Conservation (phyloP, 1,140 invertebrate genomes). For the Paracyclopina nana region DNA sequence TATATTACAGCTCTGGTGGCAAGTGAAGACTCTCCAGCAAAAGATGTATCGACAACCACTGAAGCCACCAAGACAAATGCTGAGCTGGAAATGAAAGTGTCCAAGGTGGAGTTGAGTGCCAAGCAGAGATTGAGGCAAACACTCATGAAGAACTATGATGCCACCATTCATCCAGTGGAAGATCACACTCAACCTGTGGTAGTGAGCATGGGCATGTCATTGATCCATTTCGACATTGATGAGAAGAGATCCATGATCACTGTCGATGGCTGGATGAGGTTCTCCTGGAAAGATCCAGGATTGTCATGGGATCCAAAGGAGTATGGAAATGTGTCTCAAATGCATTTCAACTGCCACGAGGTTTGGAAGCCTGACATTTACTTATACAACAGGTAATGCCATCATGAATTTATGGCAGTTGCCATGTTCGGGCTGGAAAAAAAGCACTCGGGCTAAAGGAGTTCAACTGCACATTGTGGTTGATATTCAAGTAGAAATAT, state of each 20-base stretch:
- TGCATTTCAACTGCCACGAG: constrained; percentile 25
- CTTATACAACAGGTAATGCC: constrained; percentile 28
- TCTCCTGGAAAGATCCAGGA: constrained; percentile 26
- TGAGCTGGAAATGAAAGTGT: too few relatives aligned
- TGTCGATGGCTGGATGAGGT: constrained; percentile 4
- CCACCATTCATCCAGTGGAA: background rate
- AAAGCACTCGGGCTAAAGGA: too few relatives aligned
- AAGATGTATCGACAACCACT: too few relatives aligned
- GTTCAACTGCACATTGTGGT: too few relatives aligned
- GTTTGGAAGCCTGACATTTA: constrained; percentile 29
- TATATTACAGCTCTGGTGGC: too few relatives aligned
- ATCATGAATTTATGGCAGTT: background rate
- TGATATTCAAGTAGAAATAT: too few relatives aligned
- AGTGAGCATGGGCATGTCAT: constrained; percentile 9
- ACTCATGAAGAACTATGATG: constrained; percentile 12
- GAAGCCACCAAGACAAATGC: too few relatives aligned
- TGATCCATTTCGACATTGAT: constrained; percentile 14
- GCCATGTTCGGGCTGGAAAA: too few relatives aligned
- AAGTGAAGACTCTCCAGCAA: too few relatives aligned
- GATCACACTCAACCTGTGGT: constrained; percentile 3
- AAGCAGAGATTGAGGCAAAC: constrained; percentile 4
- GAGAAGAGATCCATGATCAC: constrained; percentile 13
- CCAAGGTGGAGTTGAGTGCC: too few relatives aligned
- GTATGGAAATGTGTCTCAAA: constrained; percentile 24
- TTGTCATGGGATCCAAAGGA: constrained; percentile 25